Base-by-base conservation (phyloP, 2,797 vertebrate genomes). In the Sebastolobus altivelis region DNA sequence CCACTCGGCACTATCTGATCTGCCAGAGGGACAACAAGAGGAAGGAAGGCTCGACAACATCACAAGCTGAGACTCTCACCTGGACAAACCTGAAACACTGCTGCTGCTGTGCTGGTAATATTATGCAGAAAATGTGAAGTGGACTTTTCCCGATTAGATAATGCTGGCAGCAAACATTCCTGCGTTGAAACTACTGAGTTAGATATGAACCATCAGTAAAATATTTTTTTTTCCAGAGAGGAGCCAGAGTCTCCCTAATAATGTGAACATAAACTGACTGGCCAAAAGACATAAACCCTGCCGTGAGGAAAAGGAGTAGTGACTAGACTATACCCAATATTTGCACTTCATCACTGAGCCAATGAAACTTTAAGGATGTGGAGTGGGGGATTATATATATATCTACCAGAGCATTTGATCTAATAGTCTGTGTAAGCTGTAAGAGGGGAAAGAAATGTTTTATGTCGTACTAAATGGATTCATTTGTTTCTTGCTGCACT, bases 401-500 rank as follows among this genome's bases (percentile, higher is more conserved):
- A 63, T 70, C 14, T 6, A 33, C 13, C 73, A 58, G 27, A 33
- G 35, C 16, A 65, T 77, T 65, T 75, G 79, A 83, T 75, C 70
- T 61, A 46, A 81, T 75, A 6, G 74, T 70, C 75, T 75, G 49
- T 27, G 33, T 74, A 71, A 84, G 75, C 80, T 76, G 49, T 29
- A 31, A 65, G 46, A 66, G 46, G 62, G 35, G 31, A 56, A 60
- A 79, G 10, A 84, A 52, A 82, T 75, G 31, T 81, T 88, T 91
- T 71, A 80, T 85, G 76, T 75, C 75, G 71, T 62, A 76, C 71
- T 70, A 77, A 87, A 86, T 87, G 27, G 86, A 93, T 91, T 84
- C 16, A 86, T 89, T 85, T 92, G 73, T 83, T 84, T 88, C 65
- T 75, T 69, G 56, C 67, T 83, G 86, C 86, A 83, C 85, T 91